phyloP scores from a whole-genome alignment of 2,797 vertebrate genomes.

The Cichlasoma orientale region DNA sequence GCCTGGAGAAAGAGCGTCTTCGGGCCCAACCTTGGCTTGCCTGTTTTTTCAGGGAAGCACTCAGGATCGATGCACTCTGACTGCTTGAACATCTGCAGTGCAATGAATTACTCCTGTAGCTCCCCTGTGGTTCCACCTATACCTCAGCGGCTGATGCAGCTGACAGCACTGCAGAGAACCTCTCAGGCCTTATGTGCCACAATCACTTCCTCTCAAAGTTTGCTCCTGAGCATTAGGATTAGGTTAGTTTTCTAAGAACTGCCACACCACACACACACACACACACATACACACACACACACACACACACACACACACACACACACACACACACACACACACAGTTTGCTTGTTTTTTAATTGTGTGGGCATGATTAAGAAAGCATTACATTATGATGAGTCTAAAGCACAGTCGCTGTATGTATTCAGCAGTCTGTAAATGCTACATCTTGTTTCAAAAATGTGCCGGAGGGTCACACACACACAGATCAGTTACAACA shows the following conservation, averaged over 20 bases:
- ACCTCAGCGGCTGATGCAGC: constrained; percentile 57
- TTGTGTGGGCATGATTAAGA: background rate
- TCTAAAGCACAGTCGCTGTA: background rate
- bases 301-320: no score
- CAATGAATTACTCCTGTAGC: constrained; percentile 67
- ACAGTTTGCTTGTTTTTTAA: background rate
- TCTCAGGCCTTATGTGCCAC: constrained; percentile 3
- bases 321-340: no score
- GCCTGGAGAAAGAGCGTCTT: constrained; percentile 8
- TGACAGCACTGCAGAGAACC: constrained; percentile 52
- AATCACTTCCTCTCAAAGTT: background rate
- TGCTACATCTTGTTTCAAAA: no score
- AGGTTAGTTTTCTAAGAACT: background rate
- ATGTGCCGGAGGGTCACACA: no score
- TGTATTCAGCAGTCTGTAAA: no score
- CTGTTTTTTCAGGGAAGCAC: constrained; percentile 24
- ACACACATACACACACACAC: no score
- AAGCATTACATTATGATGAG: background rate
- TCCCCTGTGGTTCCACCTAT: constrained; percentile 62
- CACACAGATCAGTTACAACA: no score
- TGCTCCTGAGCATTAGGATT: background rate
- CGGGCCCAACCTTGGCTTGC: background rate
- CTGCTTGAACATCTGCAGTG: constrained; percentile 74
- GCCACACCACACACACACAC: background rate
- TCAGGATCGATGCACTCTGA: constrained; percentile 62